Conservation (phyloP, 1,140 invertebrate genomes). For the Laodelphax striatellus region DNA sequence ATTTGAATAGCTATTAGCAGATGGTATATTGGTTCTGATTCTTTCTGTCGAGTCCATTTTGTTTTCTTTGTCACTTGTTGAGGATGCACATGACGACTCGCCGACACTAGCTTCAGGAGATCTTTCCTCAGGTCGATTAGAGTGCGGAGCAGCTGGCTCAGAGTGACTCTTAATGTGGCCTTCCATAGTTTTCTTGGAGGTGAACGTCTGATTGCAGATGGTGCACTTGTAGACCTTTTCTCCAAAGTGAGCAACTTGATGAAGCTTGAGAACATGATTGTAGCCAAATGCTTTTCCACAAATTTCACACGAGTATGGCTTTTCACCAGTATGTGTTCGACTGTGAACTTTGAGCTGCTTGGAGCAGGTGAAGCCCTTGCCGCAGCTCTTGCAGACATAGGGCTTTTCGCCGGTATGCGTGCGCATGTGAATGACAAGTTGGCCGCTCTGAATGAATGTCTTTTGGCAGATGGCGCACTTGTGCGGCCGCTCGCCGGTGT, state of each 20-base stretch:
- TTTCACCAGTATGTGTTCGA: constrained; percentile 72
- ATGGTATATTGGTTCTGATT: background rate
- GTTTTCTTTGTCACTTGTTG: constrained; percentile 37
- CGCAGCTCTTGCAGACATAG: constrained; percentile 75
- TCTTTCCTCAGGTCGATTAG: constrained; percentile 25
- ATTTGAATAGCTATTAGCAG: background rate
- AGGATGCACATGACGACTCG: constrained; percentile 27
- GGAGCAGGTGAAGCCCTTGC: constrained; percentile 80
- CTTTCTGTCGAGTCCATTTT: constrained; percentile 19
- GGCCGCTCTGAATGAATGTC: constrained; percentile 81
- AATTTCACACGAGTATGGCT: constrained; percentile 59
- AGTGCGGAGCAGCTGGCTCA: constrained; percentile 32
- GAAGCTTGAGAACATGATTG: constrained; percentile 77
- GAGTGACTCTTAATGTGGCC: constrained; percentile 82
- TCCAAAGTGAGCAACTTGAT: constrained; percentile 82
- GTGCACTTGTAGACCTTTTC: constrained; percentile 88
- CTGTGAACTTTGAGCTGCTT: constrained; percentile 82
- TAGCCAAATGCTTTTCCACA: constrained; percentile 79
- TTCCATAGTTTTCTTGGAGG: constrained; percentile 80
- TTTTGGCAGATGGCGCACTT: constrained; percentile 87
- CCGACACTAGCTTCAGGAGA: constrained; percentile 19
- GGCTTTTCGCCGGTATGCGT: constrained; percentile 88
- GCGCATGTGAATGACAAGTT: constrained; percentile 70
- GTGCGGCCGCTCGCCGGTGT: constrained; percentile 85
- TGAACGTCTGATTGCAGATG: constrained; percentile 78